Evolutionary conservation across 1,140 invertebrate species (phyloP).

Genomic region (Zaprionus gabonicus): DNA sequence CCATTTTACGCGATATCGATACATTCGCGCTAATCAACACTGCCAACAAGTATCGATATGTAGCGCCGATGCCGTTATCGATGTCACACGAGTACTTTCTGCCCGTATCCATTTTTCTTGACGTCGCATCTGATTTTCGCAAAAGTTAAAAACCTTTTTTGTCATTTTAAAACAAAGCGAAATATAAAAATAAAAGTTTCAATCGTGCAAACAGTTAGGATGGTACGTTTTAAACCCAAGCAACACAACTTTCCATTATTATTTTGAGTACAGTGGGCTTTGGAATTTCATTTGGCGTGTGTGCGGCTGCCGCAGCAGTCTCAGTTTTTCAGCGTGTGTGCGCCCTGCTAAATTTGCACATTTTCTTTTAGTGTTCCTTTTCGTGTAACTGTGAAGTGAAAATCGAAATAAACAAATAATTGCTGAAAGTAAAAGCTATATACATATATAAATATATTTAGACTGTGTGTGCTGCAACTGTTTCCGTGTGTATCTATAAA

Average conservation of each 20-base stretch:
- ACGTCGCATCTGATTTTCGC: slow-evolving; percentile 46
- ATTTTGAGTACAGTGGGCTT: not conserved
- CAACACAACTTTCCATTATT: not conserved
- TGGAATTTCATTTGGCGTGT: slow-evolving; percentile 30
- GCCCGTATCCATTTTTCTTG: slow-evolving; percentile 47
- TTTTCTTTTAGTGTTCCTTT: slow-evolving; percentile 6
- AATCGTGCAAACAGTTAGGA: slow-evolving; percentile 15
- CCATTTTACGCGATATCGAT: not conserved
- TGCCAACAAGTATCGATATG: slow-evolving; percentile 3
- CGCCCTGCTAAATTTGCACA: slow-evolving; percentile 15
- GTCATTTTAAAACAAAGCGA: slow-evolving; percentile 16
- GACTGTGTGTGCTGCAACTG: not conserved
- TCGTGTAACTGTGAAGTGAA: not conserved
- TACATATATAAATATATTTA: too few relatives aligned
- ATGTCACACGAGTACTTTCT: slow-evolving; percentile 28
- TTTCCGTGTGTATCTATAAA: slow-evolving; percentile 28
- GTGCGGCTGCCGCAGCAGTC: slow-evolving; percentile 13
- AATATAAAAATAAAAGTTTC: slow-evolving; percentile 17
- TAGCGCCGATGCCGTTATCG: slow-evolving; percentile 13
- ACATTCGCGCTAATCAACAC: not conserved
- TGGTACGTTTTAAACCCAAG: slow-evolving; percentile 31
- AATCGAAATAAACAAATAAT: not conserved
- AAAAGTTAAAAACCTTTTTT: slow-evolving; percentile 38
- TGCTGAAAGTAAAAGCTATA: too few relatives aligned
- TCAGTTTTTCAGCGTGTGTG: slow-evolving; percentile 25